These are phyloP conservation scores for Dromaius novaehollandiae DNA, from an alignment of 2,113 vertebrate species.

Conservation along the genomic window DNA sequence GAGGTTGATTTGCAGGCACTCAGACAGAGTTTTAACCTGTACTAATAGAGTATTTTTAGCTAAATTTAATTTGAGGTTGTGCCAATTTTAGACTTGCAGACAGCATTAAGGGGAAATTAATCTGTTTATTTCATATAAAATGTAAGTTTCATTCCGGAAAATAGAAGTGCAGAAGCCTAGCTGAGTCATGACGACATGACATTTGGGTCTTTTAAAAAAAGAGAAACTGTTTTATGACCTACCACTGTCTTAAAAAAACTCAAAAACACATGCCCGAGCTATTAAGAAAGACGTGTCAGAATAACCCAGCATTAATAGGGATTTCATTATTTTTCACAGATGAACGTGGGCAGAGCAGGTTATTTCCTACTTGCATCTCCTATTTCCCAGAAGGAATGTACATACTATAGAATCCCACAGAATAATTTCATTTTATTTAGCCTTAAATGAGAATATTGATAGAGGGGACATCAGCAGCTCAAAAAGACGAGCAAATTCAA, in stretches of 20 bases:
- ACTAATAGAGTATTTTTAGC: neutral
- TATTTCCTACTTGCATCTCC: neutral
- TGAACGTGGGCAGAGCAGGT: neutral
- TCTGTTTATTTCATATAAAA: neutral
- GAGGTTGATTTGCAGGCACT: neutral
- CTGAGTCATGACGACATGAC: neutral
- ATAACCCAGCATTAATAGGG: neutral
- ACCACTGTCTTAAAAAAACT: neutral
- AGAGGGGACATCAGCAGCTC: neutral
- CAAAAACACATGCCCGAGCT: neutral
- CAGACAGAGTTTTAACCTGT: neutral
- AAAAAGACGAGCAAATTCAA: neutral
- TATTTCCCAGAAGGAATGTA: neutral
- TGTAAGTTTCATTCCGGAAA: neutral
- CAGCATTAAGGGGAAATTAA: neutral
- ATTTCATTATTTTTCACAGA: neutral
- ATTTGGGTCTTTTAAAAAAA: neutral
- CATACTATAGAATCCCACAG: neutral
- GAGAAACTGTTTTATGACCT: neutral
- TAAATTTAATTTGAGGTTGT: neutral
- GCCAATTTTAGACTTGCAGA: neutral
- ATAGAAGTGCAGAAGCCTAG: neutral
- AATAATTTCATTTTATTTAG: neutral
- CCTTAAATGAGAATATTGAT: neutral
- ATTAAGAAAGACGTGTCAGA: neutral